Conservation (phyloP, 1,140 invertebrate genomes). For the Mesaphorura yosii region DNA sequence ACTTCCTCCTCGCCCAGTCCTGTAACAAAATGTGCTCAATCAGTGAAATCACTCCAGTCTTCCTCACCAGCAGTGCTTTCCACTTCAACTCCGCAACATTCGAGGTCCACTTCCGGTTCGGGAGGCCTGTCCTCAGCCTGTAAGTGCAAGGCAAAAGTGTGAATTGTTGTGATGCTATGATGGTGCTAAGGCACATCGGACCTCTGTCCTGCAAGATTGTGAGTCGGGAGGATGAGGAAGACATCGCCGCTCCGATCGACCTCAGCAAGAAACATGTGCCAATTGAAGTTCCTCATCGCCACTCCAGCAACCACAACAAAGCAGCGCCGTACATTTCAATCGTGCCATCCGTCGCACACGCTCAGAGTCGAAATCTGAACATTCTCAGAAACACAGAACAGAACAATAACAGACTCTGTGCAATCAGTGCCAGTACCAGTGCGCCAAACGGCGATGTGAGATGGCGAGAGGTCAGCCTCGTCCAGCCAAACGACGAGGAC, state of each 20-base stretch:
- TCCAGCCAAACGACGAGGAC: constrained; percentile 15
- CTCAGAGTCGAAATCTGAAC: not conserved
- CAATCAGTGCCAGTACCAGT: not conserved
- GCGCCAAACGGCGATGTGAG: constrained; percentile 6
- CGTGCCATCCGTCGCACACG: not conserved
- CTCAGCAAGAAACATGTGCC: constrained; percentile 23
- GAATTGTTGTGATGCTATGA: constrained; percentile 26
- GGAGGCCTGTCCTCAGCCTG: constrained; percentile 1
- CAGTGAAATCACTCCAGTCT: too few species aligned
- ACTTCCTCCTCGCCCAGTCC: not conserved
- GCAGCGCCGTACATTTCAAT: not conserved
- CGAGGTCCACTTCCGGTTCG: constrained; percentile 6
- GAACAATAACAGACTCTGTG: too few species aligned
- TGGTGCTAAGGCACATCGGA: constrained; percentile 30
- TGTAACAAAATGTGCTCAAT: too few species aligned
- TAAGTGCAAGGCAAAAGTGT: too few species aligned
- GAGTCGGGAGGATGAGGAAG: constrained; percentile 13
- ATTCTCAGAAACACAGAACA: too few species aligned
- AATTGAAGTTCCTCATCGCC: constrained; percentile 6
- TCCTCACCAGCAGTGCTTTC: too few species aligned
- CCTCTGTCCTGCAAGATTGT: constrained; percentile 10
- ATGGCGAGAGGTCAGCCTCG: constrained; percentile 17
- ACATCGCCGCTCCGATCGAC: constrained; percentile 25
- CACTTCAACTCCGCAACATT: too few species aligned
- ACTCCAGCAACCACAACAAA: constrained; percentile 7